phyloP scores from a whole-genome alignment of 2,113 vertebrate genomes.

The Jacana jacana region DNA sequence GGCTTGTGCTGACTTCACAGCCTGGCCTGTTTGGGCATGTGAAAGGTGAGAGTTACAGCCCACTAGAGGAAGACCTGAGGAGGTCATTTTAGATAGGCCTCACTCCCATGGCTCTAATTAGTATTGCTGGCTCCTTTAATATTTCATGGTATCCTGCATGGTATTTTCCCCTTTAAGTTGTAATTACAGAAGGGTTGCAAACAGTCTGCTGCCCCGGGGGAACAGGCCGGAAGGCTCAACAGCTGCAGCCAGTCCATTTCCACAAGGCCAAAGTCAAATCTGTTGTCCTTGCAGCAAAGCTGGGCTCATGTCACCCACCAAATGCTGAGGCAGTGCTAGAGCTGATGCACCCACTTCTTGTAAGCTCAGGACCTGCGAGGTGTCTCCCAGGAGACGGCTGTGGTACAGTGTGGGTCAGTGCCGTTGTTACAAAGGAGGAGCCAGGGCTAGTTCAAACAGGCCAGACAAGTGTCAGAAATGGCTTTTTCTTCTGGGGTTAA shows the following conservation, averaged over 20 bases:
- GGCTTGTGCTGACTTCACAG: background rate
- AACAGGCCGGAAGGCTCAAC: background rate
- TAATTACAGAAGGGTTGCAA: background rate
- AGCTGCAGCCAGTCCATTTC: background rate
- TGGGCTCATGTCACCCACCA: background rate
- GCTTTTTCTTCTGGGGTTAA: background rate
- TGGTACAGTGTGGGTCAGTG: rapidly evolving
- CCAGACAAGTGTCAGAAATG: background rate
- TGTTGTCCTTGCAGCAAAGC: background rate
- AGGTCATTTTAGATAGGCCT: background rate
- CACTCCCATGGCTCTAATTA: background rate
- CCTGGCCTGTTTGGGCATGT: background rate
- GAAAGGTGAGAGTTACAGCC: background rate
- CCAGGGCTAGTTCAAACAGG: background rate
- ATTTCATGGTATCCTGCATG: background rate
- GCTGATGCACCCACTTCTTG: background rate
- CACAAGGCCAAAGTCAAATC: background rate
- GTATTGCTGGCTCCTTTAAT: background rate
- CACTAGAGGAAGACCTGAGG: background rate
- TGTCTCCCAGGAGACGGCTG: background rate
- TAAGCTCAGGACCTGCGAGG: no score
- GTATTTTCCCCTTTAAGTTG: background rate
- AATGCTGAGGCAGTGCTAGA: background rate
- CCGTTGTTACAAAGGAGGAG: background rate
- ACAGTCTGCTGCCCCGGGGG: background rate